Conservation (phyloP, 2,888 invertebrate species). For the Ennomos quercinarius region DNA sequence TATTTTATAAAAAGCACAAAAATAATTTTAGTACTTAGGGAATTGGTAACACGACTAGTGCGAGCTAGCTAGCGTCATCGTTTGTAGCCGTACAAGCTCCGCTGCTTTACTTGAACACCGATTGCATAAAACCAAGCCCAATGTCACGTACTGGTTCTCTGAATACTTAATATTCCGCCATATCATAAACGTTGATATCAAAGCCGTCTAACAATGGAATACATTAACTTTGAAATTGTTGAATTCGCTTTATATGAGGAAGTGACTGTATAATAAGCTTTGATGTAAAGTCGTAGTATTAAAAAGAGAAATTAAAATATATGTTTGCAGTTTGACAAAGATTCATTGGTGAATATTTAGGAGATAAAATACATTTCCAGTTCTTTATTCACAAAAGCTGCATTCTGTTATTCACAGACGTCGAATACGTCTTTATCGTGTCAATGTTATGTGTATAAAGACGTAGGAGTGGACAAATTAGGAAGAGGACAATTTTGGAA, state of each 20-base stretch:
- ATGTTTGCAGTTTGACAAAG: no score
- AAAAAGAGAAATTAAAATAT: no score
- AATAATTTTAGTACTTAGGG: conserved; percentile 8
- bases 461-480: no score
- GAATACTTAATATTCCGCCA: conserved; percentile 50
- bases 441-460: no score
- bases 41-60: conserved; percentile 42
- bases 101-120: conserved; percentile 37
- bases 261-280: conserved; percentile 3
- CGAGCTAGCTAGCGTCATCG: conserved; percentile 43
- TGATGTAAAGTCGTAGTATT: no score
- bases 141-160: conserved; percentile 62
- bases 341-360: no score
- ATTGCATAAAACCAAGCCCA: conserved; percentile 65
- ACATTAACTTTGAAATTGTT: conserved; percentile 9
- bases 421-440: no score
- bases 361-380: no score
- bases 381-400: no score
- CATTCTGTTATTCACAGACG: no score
- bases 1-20: neutral
- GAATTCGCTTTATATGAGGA: conserved; percentile 11
- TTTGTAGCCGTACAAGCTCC: conserved; percentile 42
- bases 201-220: conserved; percentile 31
- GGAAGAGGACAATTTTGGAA: no score
- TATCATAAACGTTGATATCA: conserved; percentile 32